Conservation (phyloP, 2,797 vertebrate genomes). For the Tympanoctomys barrerae region DNA sequence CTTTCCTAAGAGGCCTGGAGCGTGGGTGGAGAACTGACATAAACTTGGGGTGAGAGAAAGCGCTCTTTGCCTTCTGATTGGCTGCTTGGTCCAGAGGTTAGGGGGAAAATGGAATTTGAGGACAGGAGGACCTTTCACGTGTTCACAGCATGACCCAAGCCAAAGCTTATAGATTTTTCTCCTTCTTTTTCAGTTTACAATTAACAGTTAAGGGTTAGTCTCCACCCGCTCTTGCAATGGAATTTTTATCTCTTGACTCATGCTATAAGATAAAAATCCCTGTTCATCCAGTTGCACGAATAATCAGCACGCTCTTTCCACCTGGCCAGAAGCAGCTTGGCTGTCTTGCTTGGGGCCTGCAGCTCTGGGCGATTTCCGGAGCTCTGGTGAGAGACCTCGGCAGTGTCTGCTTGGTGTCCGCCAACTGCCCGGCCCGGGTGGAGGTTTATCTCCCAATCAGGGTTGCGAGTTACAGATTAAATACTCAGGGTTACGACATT, state of each 20-base stretch:
- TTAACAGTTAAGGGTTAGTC: slow-evolving; percentile 71
- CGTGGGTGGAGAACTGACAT: fast-evolving
- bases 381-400: not conserved
- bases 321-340: not conserved
- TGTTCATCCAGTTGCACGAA: slow-evolving; percentile 67
- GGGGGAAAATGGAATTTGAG: not conserved
- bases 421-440: not conserved
- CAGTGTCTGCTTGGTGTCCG: slow-evolving; percentile 4
- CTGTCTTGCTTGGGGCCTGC: not conserved
- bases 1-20: fast-evolving
- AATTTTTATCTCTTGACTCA: slow-evolving; percentile 80
- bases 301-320: slow-evolving; percentile 73
- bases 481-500: fast-evolving
- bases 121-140: fast-evolving
- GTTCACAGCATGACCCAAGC: not conserved
- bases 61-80: not conserved
- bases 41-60: fast-evolving
- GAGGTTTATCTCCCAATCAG: slow-evolving; percentile 44
- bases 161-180: not conserved
- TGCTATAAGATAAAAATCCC: slow-evolving; percentile 65
- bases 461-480: not conserved
- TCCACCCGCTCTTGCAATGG: slow-evolving; percentile 74
- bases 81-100: not conserved
- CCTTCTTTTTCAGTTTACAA: slow-evolving; percentile 48
- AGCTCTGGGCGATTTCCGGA: slow-evolving; percentile 10